phyloP scores from a whole-genome alignment of 2,888 invertebrate genomes.

The Ormia ochracea region DNA sequence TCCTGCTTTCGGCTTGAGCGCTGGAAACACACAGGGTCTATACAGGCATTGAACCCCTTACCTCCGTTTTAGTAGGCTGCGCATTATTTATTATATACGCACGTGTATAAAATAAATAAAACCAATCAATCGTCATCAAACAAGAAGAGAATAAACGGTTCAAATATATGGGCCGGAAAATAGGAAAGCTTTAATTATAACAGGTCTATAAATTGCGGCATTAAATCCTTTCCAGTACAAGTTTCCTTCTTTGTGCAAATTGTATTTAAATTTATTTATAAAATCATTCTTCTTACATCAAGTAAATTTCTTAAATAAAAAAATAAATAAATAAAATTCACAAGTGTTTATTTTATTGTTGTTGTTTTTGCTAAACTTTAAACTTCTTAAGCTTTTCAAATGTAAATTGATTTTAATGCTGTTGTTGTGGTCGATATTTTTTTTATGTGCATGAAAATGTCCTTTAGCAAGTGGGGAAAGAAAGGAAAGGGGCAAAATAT shows the following conservation, averaged over 20 bases:
- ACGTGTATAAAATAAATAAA: no score
- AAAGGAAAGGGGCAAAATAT: background rate
- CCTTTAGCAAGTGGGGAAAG: conserved; percentile 7
- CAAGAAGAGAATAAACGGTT: no score
- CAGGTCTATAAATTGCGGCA: no score
- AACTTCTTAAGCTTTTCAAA: conserved; percentile 5
- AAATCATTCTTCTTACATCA: background rate
- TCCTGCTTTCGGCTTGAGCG: no score
- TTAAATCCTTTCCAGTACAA: background rate
- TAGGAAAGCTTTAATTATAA: no score
- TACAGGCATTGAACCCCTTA: no score
- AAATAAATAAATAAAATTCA: no score
- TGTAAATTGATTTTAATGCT: conserved; percentile 45
- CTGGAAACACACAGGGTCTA: no score
- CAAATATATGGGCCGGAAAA: no score
- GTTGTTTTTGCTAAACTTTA: background rate
- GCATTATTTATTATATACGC: no score
- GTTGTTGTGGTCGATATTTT: conserved; percentile 22
- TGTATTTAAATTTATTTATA: conserved; percentile 20
- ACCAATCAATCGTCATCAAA: no score
- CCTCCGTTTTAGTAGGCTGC: no score
- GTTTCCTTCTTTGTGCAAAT: background rate
- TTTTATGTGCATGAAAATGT: conserved; percentile 12
- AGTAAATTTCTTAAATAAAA: background rate
- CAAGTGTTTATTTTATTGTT: conserved; percentile 36